These are phyloP conservation scores for Anas capensis DNA, from an alignment of 2,797 vertebrate species.

Conservation along the genomic window DNA sequence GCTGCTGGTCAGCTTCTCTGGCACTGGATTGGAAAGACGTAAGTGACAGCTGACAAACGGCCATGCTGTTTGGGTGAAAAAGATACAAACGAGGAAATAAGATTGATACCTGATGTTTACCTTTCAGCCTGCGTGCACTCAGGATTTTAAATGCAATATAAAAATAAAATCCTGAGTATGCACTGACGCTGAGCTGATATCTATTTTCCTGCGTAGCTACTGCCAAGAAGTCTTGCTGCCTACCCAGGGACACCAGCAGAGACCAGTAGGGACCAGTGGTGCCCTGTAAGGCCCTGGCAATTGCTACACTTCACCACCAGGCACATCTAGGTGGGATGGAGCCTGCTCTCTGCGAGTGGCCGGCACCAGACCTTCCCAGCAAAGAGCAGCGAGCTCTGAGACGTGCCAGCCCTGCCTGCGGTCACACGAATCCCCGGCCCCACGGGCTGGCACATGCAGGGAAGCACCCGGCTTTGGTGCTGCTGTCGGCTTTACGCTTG, in stretches of 20 bases:
- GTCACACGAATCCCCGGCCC: not conserved
- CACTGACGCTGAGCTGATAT: not conserved
- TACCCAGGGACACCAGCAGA: not conserved
- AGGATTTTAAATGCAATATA: not conserved
- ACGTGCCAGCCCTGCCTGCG: rapidly evolving
- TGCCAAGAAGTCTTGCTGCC: not conserved
- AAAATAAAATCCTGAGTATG: not conserved
- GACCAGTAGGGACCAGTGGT: not conserved
- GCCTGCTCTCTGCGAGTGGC: not conserved
- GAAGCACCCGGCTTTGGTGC: not conserved
- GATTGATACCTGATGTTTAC: not conserved
- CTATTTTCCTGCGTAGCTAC: not conserved
- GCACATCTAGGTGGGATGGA: not conserved
- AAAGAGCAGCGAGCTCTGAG: not conserved
- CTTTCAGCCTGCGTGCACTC: not conserved
- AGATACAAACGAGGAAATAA: not conserved
- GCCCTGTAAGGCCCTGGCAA: not conserved
- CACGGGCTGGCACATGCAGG: not conserved
- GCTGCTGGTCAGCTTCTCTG: not conserved
- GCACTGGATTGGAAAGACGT: not conserved
- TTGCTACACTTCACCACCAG: not conserved
- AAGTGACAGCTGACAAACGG: not conserved
- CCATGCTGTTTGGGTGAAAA: not conserved
- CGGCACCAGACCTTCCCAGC: not conserved
- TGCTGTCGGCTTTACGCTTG: not conserved